These are phyloP conservation scores for Menidia beryllina DNA, from an alignment of 2,113 vertebrate species.

Conservation along the genomic window DNA sequence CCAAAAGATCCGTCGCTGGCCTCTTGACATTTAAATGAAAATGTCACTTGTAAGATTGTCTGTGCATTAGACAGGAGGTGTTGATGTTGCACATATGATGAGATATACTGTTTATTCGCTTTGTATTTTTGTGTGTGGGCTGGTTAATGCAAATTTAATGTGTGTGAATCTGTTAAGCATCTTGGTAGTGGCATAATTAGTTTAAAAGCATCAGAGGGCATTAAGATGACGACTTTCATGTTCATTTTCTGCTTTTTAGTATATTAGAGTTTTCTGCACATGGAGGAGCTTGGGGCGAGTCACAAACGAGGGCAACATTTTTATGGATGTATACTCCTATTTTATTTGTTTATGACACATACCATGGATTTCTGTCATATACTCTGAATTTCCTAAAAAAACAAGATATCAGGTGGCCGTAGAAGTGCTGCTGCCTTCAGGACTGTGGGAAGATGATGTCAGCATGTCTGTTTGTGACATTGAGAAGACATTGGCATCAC, in stretches of 20 bases:
- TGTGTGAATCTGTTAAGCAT: constrained; percentile 7
- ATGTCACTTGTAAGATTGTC: not conserved
- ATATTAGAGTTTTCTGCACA: constrained; percentile 25
- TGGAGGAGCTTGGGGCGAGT: constrained; percentile 29
- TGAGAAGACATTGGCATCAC: not conserved
- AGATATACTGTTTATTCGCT: not conserved
- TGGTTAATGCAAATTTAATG: constrained; percentile 9
- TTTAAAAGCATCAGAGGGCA: constrained; percentile 7
- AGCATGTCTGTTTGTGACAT: not conserved
- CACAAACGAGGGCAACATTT: constrained; percentile 34
- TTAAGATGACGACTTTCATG: not conserved
- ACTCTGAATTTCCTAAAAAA: constrained; percentile 31
- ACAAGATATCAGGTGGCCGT: constrained; percentile 26
- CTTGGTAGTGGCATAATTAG: constrained; percentile 16
- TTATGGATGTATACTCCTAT: constrained; percentile 35
- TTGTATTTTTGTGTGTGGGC: not conserved
- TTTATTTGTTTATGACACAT: constrained; percentile 55
- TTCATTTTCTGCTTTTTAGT: constrained; percentile 13
- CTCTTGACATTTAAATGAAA: not conserved
- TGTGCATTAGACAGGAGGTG: not conserved
- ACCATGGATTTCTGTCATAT: constrained; percentile 32
- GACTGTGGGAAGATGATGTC: constrained; percentile 13
- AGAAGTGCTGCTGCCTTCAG: constrained; percentile 7
- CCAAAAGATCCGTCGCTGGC: not conserved
- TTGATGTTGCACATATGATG: not conserved